Conservation (phyloP, 1,140 invertebrate species). For the Drosophila subobscura region DNA sequence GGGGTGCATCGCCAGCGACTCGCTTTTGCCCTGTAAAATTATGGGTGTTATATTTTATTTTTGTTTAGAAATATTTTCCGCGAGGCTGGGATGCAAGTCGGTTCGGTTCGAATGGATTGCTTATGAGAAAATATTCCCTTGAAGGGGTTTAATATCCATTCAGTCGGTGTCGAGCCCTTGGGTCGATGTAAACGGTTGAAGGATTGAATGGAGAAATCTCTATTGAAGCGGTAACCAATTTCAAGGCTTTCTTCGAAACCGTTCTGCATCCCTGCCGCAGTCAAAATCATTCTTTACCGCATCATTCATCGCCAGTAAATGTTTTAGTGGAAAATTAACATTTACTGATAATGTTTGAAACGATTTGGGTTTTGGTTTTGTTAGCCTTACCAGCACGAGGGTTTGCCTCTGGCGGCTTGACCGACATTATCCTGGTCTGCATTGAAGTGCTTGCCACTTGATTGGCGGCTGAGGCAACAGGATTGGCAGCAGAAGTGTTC, state of each 20-base stretch:
- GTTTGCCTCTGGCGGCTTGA: conserved; percentile 1
- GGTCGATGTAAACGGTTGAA: too few species aligned
- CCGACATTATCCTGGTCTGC: neutral
- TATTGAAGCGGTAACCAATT: too few species aligned
- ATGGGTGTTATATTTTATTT: neutral
- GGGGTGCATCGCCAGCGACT: neutral
- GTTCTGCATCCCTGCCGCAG: too few species aligned
- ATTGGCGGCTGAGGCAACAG: neutral
- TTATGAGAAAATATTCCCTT: neutral
- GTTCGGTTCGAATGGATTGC: neutral
- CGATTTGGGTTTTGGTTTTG: neutral
- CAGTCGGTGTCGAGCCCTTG: neutral
- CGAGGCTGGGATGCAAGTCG: conserved; percentile 1
- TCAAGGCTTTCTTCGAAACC: too few species aligned
- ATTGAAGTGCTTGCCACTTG: neutral
- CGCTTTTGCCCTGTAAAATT: conserved; percentile 53
- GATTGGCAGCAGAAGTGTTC: too few species aligned
- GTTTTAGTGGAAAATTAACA: too few species aligned
- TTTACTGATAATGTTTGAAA: neutral
- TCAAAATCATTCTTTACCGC: too few species aligned
- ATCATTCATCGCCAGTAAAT: too few species aligned
- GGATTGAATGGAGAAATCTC: too few species aligned
- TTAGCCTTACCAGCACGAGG: conserved; percentile 21
- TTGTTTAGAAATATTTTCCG: neutral
- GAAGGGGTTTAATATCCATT: neutral